Base-by-base conservation (phyloP, 2,888 invertebrate species). In the Cephonodes hylas region DNA sequence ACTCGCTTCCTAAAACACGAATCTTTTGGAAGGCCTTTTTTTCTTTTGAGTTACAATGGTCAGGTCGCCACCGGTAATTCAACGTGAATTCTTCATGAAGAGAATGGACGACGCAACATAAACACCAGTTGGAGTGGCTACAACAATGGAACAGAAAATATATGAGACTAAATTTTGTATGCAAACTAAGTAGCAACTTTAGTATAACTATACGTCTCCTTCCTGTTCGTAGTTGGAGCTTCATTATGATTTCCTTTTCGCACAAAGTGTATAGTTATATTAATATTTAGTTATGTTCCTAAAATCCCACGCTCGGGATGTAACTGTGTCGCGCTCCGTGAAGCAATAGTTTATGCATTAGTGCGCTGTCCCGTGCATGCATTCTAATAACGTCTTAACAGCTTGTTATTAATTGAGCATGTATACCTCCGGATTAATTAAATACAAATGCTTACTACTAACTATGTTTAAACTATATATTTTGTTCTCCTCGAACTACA, bases 11-110 rank as follows among this genome's bases (percentile, higher is more conserved):
- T 25, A 46, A 22, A 46, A 25, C 25, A 4, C 46, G 25, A 46
- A 23, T 13, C 25, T 46, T 46, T 46, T 20, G 13, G 13, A 46
- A 46, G 25, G 46, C 46, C n/a, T n/a, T n/a, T 25, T 23, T 46
- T 25, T 46, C 46, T 46, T 46, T 46, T 46, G n/a, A 48, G 25
- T 48, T 27, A 48, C 48, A 48, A 48, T 27, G 48, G 48, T 27
- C 27, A 48, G 48, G 48, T 48, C 27, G 27, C 25, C 15, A 48
- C 27, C 25, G 27, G 27, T 48, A 48, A 48, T 27, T 48, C n/a
- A 48, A 48, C 15, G 27, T 27, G 27, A 48, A 48, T 48, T 48
- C 48, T 48, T 48, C 46, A 46, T 25, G 46, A 46, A 46, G 46
- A 46, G 23, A 46, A 46, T 46, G 46, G n/a, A 46, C 23, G 25